Evolutionary conservation across 2,113 vertebrate species (phyloP), one percentile per base, ranked within the genome.

Genomic region (Spea multiplicata): DNA sequence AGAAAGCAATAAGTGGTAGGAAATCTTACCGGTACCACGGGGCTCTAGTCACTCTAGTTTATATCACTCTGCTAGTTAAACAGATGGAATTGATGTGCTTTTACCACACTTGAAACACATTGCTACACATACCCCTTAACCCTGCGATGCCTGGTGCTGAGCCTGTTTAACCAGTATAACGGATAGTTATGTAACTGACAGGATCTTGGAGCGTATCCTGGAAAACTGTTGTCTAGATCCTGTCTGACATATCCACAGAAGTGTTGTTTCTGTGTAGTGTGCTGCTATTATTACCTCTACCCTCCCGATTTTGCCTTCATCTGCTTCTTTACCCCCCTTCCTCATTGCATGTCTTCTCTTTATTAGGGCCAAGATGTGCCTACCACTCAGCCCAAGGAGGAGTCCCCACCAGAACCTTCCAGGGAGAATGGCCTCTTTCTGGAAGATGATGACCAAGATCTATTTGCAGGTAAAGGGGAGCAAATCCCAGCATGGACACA

Each of bases 371-470:
- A 87, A 46, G 84, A 73, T 10, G 62, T 74, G 30, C n/a, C 64
- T 62, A 14, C 85, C 8, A 52, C 30, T 0, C 71, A 84, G 64
- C 85, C 44, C 0, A 89, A 88, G 82, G 85, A 73, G 66, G 81
- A 84, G 53, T 72, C 88, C 9, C 84, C 84, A 64, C 79, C 86
- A 83, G 52, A 86, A 77, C 81, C 65, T 3, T 90, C 93, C 82
- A 94, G 88, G 86, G 91, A 94, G 67, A 98, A 99, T 0, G 96
- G 96, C 4, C 85, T 98, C 75, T 89, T 82, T 44, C 91, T 89
- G 6, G 95, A 96, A 66, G 93, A 95, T 66, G 91, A 93, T 16
- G 93, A 94, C 16, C 84, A 93, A 0, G 97, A 99, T 75, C 86
- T 98, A 62, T 98, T 98, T 92, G 90, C 95, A 84, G 96, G 97